A percentile compares a stretch with the other conserved stretches of the same genome.
Conservation (phyloP, 2,888 invertebrate species). For the Athrips mouffetella region DNA sequence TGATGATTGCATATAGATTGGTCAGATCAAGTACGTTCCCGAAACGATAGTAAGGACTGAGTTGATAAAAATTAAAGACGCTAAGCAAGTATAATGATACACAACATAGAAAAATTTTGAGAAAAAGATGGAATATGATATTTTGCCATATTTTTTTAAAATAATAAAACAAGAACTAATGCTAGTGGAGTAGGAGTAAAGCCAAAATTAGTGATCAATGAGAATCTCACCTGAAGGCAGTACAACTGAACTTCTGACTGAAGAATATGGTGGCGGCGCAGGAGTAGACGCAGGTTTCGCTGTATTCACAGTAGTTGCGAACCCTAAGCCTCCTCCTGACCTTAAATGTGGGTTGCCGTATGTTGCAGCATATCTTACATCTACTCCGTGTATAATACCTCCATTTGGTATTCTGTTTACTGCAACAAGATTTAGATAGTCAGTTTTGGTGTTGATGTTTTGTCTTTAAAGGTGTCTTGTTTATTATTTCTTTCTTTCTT, state of each 20-base stretch:
- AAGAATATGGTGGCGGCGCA: slow-evolving; percentile 87
- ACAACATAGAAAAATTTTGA: no score
- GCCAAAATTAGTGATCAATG: no score
- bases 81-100: no score
- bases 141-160: no score
- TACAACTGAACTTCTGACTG: slow-evolving; percentile 67
- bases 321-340: slow-evolving; percentile 78
- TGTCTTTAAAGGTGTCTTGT: background rate
- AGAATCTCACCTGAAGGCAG: slow-evolving; percentile 63
- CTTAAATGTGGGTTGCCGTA: slow-evolving; percentile 94
- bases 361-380: slow-evolving; percentile 92
- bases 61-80: no score
- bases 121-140: no score
- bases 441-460: background rate
- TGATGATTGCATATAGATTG: no score
- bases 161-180: no score
- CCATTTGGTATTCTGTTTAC: slow-evolving; percentile 60
- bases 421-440: slow-evolving; percentile 21
- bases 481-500: no score
- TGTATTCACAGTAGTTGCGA: slow-evolving; percentile 75
- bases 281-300: slow-evolving; percentile 88
- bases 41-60: no score
- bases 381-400: slow-evolving; percentile 78
- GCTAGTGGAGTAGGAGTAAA: no score
- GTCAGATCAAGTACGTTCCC: no score